These are phyloP conservation scores for Potamarius usumacintae DNA, from an alignment of 2,113 vertebrate species.

Conservation along the genomic window DNA sequence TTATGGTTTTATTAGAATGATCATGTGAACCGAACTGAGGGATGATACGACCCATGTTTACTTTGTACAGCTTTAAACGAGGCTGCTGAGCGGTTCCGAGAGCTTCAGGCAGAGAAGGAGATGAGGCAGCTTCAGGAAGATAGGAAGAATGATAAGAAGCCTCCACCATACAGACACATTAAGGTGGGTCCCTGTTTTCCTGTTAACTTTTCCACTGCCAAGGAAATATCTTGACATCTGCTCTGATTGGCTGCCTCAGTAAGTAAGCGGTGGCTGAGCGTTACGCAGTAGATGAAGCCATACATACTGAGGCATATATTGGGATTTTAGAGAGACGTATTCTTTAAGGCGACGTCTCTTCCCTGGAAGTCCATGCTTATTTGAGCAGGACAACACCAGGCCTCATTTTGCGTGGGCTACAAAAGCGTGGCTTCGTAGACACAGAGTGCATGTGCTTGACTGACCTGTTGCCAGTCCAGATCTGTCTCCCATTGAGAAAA, in stretches of 20 bases:
- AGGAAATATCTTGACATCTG: background rate
- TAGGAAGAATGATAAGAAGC: constrained; percentile 95
- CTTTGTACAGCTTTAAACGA: constrained; percentile 82
- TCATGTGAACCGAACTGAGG: background rate
- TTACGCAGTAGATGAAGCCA: background rate
- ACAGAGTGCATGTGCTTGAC: too few relatives aligned
- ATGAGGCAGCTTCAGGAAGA: constrained; percentile 95
- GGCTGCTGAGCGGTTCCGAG: constrained; percentile 91
- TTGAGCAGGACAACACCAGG: too few relatives aligned
- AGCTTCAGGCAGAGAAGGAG: constrained; percentile 90
- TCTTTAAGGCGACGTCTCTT: too few relatives aligned
- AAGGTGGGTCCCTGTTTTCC: constrained; percentile 70
- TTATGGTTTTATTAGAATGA: background rate
- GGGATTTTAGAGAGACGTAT: too few relatives aligned
- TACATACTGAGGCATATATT: too few relatives aligned
- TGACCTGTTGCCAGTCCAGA: too few relatives aligned
- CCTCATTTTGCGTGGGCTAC: too few relatives aligned
- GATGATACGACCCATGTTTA: background rate
- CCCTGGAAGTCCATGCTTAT: too few relatives aligned
- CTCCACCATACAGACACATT: constrained; percentile 94
- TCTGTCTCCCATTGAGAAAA: too few relatives aligned
- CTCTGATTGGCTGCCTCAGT: background rate
- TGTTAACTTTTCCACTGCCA: background rate
- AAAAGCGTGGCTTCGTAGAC: too few relatives aligned
- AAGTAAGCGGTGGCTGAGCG: background rate